Conservation (phyloP, 2,113 vertebrate genomes). For the Paramormyrops kingsleyae region DNA sequence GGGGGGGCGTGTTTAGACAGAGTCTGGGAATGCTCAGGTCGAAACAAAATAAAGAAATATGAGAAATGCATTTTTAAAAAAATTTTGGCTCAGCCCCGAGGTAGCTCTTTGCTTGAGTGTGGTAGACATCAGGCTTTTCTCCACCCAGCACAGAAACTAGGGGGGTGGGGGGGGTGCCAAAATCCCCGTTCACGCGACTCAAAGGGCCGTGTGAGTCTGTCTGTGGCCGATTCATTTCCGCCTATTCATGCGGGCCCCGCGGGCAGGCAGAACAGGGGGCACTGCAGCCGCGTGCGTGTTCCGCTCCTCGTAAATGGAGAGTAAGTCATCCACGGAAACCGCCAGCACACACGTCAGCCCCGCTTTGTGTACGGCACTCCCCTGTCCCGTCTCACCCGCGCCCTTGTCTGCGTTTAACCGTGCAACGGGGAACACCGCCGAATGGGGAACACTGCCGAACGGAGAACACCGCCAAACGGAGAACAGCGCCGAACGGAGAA, state of each 20-base stretch:
- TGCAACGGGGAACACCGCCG: not conserved
- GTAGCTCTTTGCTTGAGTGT: conserved; percentile 64
- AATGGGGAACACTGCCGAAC: too few species aligned
- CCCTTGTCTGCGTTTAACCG: not conserved
- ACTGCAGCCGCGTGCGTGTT: conserved; percentile 24
- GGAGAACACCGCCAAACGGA: too few species aligned
- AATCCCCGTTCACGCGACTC: conserved; percentile 81
- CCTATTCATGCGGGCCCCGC: conserved; percentile 60
- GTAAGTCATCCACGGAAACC: conserved; percentile 24
- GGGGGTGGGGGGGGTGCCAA: conserved; percentile 84
- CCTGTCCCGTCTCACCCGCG: not conserved
- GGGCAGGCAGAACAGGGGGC: conserved; percentile 46
- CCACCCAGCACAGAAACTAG: conserved; percentile 64
- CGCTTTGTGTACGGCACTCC: conserved; percentile 24
- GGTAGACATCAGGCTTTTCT: conserved; percentile 85
- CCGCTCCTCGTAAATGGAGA: conserved; percentile 23
- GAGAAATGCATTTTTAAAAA: conserved; percentile 59
- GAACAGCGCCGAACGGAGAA: too few species aligned
- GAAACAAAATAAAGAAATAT: conserved; percentile 71
- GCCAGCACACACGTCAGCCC: not conserved
- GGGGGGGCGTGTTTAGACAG: conserved; percentile 74
- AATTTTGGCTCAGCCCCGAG: conserved; percentile 72
- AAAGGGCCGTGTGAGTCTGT: conserved; percentile 71
- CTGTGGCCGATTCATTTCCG: conserved; percentile 69
- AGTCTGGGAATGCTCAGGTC: conserved; percentile 74